These are phyloP conservation scores for Antigone vipio DNA, from an alignment of 2,113 vertebrate species.

Conservation along the genomic window DNA sequence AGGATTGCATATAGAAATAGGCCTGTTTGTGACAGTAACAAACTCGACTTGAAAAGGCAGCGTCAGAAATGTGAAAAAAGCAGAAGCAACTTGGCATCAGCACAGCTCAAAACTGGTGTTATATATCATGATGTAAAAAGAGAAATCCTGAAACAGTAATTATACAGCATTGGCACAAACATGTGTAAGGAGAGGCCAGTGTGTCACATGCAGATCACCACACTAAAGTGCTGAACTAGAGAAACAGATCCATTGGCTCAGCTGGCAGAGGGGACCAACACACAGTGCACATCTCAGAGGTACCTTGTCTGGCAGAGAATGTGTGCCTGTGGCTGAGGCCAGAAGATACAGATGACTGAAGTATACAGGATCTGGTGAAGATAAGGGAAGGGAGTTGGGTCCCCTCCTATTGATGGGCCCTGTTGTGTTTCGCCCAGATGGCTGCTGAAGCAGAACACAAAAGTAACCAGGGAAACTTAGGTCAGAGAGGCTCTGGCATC, in stretches of 20 bases:
- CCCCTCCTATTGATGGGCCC: background rate
- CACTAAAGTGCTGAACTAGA: background rate
- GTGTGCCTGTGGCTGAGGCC: background rate
- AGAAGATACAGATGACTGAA: background rate
- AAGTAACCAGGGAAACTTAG: background rate
- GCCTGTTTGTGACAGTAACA: background rate
- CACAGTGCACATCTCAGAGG: background rate
- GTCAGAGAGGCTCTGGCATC: background rate
- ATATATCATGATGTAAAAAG: background rate
- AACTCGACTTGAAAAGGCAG: background rate
- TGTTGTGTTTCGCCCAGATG: background rate
- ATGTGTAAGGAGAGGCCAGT: background rate
- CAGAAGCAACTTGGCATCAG: background rate
- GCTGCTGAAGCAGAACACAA: background rate
- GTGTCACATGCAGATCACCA: background rate
- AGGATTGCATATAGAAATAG: background rate
- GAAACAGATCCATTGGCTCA: background rate
- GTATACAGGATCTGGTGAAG: accelerated
- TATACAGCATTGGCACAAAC: background rate
- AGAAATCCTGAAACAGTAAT: background rate
- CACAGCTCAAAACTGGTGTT: background rate
- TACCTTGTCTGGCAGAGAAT: background rate
- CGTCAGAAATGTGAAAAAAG: background rate
- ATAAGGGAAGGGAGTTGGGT: background rate
- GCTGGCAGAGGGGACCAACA: background rate